phyloP scores from a whole-genome alignment of 2,888 invertebrate genomes.

The Oxystoma pomonae region DNA sequence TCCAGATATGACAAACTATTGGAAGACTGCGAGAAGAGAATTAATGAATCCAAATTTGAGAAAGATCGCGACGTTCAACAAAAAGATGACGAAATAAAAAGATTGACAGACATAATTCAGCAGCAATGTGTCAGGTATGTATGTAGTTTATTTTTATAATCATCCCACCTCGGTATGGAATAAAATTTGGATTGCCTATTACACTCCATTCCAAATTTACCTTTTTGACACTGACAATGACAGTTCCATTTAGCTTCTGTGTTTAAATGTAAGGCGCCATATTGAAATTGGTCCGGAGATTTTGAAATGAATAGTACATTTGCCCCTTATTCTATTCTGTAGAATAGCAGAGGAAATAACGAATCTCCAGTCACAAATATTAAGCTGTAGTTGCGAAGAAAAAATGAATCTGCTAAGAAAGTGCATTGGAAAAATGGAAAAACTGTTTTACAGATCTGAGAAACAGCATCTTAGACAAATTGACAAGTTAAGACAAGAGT shows the following conservation, averaged over 20 bases:
- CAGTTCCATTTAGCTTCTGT: no score
- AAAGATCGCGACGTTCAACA: slow-evolving; percentile 23
- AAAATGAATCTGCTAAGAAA: slow-evolving; percentile 32
- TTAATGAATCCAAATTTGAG: slow-evolving; percentile 20
- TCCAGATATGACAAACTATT: slow-evolving; percentile 7
- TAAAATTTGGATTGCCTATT: no score
- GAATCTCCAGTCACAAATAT: slow-evolving; percentile 27
- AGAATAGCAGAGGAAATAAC: slow-evolving; percentile 33
- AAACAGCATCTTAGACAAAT: slow-evolving; percentile 36
- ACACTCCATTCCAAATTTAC: no score
- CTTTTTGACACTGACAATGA: no score
- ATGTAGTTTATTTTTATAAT: slow-evolving; percentile 4
- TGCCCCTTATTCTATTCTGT: slow-evolving; percentile 11
- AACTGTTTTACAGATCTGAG: slow-evolving; percentile 36
- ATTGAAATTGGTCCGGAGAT: no score
- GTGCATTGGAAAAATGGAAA: slow-evolving; percentile 40
- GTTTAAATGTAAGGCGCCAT: no score
- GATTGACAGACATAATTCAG: slow-evolving; percentile 33
- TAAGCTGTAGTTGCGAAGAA: slow-evolving; percentile 25
- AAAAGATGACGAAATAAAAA: slow-evolving; percentile 32
- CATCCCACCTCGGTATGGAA: slow-evolving; percentile 5
- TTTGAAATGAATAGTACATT: no score
- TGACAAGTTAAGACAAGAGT: slow-evolving; percentile 33
- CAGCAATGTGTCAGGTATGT: slow-evolving; percentile 29
- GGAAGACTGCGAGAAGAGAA: slow-evolving; percentile 25